These are phyloP conservation scores for Synanthedon formicaeformis DNA, from an alignment of 2,888 invertebrate species.

Conservation along the genomic window DNA sequence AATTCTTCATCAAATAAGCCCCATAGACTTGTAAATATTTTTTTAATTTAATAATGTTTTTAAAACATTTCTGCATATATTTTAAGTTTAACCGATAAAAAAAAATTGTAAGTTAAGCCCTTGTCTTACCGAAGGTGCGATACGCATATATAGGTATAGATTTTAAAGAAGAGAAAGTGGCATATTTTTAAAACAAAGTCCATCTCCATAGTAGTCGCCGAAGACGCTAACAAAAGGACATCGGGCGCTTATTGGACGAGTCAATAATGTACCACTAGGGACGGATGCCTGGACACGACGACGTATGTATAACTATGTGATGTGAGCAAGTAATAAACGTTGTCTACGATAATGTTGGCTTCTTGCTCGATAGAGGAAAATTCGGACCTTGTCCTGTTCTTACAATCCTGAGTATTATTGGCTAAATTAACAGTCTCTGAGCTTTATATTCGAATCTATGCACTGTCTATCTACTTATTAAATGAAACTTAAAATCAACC, in stretches of 20 bases:
- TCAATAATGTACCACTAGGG: constrained; percentile 60
- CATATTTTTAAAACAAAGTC: not conserved
- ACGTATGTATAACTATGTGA: constrained; percentile 25
- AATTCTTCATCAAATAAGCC: no score
- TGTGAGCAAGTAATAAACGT: constrained; percentile 34
- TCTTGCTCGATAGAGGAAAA: constrained; percentile 11
- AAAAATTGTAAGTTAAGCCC: no score
- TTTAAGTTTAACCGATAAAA: no score
- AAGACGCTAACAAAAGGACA: constrained; percentile 42
- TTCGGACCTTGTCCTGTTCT: not conserved
- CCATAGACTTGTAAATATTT: no score
- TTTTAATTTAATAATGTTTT: no score
- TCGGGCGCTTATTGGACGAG: constrained; percentile 64
- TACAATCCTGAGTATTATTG: not conserved
- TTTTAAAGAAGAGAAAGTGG: no score
- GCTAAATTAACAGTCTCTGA: not conserved
- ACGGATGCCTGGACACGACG: constrained; percentile 31
- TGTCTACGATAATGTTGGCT: constrained; percentile 55
- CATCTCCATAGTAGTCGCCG: constrained; percentile 1
- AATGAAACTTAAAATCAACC: no score
- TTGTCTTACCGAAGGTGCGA: no score
- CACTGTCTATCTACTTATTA: no score
- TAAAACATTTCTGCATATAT: no score
- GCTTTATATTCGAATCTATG: no score
- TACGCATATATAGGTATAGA: no score